Conservation (phyloP, 92 coral and sea anemone species). For the Epizoanthus fatuus region DNA sequence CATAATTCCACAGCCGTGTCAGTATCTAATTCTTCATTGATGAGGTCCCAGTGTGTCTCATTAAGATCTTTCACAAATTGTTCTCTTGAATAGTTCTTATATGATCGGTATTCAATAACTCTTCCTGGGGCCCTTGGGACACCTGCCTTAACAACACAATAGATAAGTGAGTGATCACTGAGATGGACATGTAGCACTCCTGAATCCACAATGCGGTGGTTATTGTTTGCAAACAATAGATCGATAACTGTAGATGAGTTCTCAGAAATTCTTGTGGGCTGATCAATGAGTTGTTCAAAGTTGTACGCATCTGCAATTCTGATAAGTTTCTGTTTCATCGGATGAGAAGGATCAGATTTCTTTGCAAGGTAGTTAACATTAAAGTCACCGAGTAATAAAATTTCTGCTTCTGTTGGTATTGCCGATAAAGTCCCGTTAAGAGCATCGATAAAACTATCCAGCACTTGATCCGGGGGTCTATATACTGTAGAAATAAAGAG, state of each 20-base stretch:
- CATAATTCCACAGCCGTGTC: too few species aligned
- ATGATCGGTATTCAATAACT: too few species aligned
- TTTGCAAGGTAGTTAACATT: background rate
- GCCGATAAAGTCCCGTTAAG: conserved; percentile 2
- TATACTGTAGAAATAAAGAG: conserved; percentile 36
- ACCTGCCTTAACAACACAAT: too few species aligned
- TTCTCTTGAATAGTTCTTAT: too few species aligned
- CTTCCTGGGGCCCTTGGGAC: too few species aligned
- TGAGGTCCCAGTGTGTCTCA: too few species aligned
- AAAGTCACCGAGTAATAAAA: conserved; percentile 2
- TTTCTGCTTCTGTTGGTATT: conserved; percentile 2
- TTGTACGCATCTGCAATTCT: conserved; percentile 3
- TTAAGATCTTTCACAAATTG: too few species aligned
- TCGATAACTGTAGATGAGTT: conserved; percentile 17
- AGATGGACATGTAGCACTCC: conserved; percentile 13
- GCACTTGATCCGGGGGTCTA: conserved; percentile 30
- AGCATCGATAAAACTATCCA: background rate
- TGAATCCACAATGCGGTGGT: conserved; percentile 1
- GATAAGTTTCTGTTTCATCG: background rate
- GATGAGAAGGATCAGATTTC: background rate
- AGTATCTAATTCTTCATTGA: too few species aligned
- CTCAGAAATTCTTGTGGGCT: conserved; percentile 12
- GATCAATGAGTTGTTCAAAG: background rate
- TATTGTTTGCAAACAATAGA: conserved; percentile 10
- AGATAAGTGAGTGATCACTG: background rate